These are phyloP conservation scores for human (Homo sapiens) DNA, from an alignment of 2,113 vertebrate species.

Conservation along the genomic window DNA sequence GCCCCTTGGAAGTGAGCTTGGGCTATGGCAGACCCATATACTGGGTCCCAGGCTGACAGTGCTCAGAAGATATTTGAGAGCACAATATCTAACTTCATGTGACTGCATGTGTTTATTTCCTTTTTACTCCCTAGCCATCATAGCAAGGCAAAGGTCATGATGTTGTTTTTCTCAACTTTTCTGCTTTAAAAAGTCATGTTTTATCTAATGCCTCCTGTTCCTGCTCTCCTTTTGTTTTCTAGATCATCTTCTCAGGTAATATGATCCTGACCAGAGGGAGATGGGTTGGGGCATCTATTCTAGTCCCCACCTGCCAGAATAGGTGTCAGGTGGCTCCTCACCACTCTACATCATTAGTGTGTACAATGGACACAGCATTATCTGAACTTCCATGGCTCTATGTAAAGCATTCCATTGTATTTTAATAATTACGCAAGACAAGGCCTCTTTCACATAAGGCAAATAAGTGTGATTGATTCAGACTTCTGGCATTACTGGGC, in stretches of 20 bases:
- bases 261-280: neutral
- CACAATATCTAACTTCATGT: neutral
- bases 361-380: neutral
- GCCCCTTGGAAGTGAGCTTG: neutral
- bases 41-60: neutral
- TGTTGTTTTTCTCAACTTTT: neutral
- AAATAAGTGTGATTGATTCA: constrained; percentile 16
- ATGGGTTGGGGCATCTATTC: neutral
- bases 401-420: constrained; percentile 19
- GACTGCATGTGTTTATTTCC: constrained; percentile 6
- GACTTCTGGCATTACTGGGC: neutral
- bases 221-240: neutral
- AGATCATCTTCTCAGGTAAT: constrained; percentile 1
- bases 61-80: neutral
- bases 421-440: constrained; percentile 55
- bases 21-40: neutral
- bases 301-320: neutral
- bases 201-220: constrained; percentile 5
- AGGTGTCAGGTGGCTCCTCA: neutral
- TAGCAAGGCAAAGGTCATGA: constrained; percentile 17
- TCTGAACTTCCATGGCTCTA: neutral
- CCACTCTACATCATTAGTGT: neutral
- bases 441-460: neutral
- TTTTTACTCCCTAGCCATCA: neutral
- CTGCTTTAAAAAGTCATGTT: constrained; percentile 1